Evolutionary conservation across 64 coral and sea anemone species (phyloP), one percentile per base, ranked within the genome.

Genomic region (Porites australiensis): DNA sequence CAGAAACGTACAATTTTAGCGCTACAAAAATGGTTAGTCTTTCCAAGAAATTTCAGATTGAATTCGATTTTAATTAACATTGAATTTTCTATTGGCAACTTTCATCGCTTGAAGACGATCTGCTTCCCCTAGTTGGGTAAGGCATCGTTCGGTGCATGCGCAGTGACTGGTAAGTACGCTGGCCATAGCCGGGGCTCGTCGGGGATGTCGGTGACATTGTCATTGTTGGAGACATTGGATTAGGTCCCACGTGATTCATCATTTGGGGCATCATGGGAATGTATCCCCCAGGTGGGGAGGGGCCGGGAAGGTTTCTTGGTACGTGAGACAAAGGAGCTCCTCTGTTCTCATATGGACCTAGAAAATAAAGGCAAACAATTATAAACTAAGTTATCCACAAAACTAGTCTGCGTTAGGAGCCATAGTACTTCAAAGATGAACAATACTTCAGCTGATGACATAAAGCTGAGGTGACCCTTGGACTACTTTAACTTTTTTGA

Each of bases 191-290:
- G n/a, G 86, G 86, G 70, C 86, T 88, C 70, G 86, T 75, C 49
- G 86, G 86, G 6, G 86, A 88, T 58, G 69, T 88, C 44, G 86
- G 86, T 37, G 86, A 88, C 69, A 72, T 72, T 43, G 86, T 9
- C 54, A 57, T 57, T 57, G 54, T 88, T 21, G 86, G 86, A 16
- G 86, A 88, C 69, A 72, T 72, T 43, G 70, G 86, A 27, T 27
- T 76, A 63, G 72, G 52, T 14, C 50, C 86, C 53, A 88, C 58
- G 86, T 72, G 86, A 21, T 70, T 70, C 86, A 88, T 75, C 86
- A 88, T 88, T 88, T 88, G 86, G 23, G 86, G 86, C 86, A 88
- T 88, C 86, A 88, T 88, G 1, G 86, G 86, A 45, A 76, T 69
- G 52, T 88, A 88, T 52, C 69, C 72, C 8, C 86, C 86, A 3